Percentiles rank a stretch among this genome's conserved stretches.
phyloP scores from a whole-genome alignment of 2,797 vertebrate species.

The Sebastes iracundus region DNA sequence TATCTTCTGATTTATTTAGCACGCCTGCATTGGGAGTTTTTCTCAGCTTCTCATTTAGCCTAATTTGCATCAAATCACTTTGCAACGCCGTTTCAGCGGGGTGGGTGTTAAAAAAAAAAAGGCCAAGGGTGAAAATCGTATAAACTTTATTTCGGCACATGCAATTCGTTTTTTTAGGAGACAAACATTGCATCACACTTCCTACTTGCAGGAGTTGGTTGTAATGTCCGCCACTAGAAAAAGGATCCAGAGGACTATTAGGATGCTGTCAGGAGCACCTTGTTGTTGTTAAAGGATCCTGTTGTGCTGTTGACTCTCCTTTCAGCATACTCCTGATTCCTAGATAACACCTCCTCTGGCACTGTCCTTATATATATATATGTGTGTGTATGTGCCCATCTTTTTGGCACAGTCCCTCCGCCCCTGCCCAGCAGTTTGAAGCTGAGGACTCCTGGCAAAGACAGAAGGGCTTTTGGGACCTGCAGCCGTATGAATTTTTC shows the following conservation, averaged over 20 bases:
- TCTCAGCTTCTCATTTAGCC: slow-evolving; percentile 41
- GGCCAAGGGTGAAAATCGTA: neutral
- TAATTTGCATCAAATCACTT: slow-evolving; percentile 52
- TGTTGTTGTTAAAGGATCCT: slow-evolving; percentile 48
- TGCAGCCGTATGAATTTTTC: slow-evolving; percentile 80
- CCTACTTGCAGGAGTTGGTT: neutral
- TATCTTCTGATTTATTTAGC: slow-evolving; percentile 55
- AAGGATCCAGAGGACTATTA: slow-evolving; percentile 12
- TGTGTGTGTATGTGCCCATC: slow-evolving; percentile 17
- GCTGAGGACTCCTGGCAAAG: slow-evolving; percentile 76
- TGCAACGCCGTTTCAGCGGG: neutral
- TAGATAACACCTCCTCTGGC: slow-evolving; percentile 54
- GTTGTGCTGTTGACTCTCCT: slow-evolving; percentile 46
- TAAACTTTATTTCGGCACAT: neutral
- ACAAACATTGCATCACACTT: neutral
- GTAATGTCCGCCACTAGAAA: neutral
- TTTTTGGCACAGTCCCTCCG: slow-evolving; percentile 61
- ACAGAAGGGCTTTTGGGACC: slow-evolving; percentile 79
- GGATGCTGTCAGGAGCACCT: slow-evolving; percentile 30
- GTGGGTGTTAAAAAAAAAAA: neutral
- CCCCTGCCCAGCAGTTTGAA: slow-evolving; percentile 73
- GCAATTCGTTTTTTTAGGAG: neutral
- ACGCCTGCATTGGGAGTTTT: slow-evolving; percentile 17
- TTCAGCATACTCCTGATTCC: slow-evolving; percentile 54
- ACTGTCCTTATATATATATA: neutral